Conservation (phyloP, 2,797 vertebrate species). For the Manis crassicaudata region DNA sequence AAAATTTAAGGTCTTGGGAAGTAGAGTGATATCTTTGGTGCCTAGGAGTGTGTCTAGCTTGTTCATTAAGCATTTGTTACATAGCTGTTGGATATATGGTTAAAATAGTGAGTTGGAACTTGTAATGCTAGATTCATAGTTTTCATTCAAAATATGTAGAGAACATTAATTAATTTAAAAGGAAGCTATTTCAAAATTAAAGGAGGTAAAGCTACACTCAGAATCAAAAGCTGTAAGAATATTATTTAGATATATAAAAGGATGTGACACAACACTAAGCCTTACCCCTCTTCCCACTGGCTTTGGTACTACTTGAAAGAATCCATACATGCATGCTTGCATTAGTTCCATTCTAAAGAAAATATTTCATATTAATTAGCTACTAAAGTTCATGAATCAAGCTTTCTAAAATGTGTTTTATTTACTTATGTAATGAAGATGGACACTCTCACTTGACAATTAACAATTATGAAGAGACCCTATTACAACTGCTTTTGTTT, state of each 20-base stretch:
- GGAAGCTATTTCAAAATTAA: neutral
- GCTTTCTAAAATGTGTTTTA: neutral
- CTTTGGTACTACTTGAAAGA: neutral
- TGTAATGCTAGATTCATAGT: neutral
- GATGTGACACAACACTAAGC: rapidly evolving
- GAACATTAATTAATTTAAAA: neutral
- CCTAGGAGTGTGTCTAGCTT: neutral
- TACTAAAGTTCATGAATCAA: neutral
- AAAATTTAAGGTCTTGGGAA: neutral
- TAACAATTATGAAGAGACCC: neutral
- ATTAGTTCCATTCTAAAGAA: neutral
- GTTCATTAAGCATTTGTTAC: neutral
- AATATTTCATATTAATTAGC: neutral
- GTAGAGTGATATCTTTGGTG: neutral
- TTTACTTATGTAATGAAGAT: neutral
- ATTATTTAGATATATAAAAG: neutral
- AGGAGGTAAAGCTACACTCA: neutral
- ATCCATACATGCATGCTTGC: neutral
- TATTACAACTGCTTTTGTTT: neutral
- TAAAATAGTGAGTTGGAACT: neutral
- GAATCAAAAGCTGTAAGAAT: neutral
- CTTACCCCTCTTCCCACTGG: rapidly evolving
- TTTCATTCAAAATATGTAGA: neutral
- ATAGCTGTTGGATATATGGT: neutral
- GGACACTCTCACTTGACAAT: neutral